Evolutionary conservation across 2,797 vertebrate genomes (phyloP).

Genomic region (Acanthopagrus latus): DNA sequence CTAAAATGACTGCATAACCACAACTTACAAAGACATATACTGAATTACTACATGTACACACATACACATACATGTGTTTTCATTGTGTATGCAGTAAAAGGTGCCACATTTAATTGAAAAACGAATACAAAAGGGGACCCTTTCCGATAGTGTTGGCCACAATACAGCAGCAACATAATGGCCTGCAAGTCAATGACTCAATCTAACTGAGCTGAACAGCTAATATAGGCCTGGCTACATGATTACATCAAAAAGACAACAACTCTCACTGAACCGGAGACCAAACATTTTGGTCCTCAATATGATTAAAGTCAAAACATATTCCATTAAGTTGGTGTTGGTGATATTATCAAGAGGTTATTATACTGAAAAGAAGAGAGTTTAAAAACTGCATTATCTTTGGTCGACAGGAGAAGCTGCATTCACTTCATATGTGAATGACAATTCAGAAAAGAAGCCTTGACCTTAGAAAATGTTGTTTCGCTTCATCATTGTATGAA

Average conservation of each 20-base stretch:
- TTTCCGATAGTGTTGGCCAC: neutral
- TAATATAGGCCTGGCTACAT: neutral
- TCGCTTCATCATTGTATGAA: neutral
- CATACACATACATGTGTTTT: neutral
- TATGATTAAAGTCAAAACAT: neutral
- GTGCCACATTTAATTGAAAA: neutral
- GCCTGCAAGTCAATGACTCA: neutral
- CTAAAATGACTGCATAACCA: neutral
- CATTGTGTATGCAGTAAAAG: neutral
- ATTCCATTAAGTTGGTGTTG: neutral
- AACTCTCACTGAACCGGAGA: neutral
- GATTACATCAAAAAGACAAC: neutral
- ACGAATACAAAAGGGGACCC: neutral
- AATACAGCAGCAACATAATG: neutral
- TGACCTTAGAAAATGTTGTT: neutral
- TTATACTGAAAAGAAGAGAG: neutral
- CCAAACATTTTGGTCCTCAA: neutral
- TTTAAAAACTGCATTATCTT: neutral
- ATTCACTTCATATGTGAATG: neutral
- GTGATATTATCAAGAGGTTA: neutral
- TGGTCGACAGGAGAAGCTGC: neutral
- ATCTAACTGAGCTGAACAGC: neutral
- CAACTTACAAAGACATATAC: neutral
- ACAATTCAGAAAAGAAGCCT: neutral
- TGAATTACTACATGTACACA: neutral